Conservation (phyloP, 1,140 invertebrate genomes). For the Drusus annulatus region DNA sequence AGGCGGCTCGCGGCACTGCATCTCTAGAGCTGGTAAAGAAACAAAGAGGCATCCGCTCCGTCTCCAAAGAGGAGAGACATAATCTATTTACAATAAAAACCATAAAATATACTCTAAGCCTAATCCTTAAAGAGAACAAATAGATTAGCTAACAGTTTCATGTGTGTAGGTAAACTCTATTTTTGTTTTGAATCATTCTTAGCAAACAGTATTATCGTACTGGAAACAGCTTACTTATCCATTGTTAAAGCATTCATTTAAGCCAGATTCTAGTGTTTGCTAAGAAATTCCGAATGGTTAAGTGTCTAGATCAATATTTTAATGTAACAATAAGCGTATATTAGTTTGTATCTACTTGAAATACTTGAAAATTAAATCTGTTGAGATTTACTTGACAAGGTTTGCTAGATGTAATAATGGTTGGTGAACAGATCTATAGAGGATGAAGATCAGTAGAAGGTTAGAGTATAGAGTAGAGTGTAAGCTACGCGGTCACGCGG, state of each 20-base stretch:
- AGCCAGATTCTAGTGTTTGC: slow-evolving; percentile 11
- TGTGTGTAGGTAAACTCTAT: slow-evolving; percentile 2
- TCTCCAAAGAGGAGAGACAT: neutral
- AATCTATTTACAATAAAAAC: slow-evolving; percentile 33
- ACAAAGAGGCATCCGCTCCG: neutral
- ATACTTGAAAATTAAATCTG: neutral
- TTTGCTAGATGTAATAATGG: slow-evolving; percentile 28
- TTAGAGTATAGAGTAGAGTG: slow-evolving; percentile 56
- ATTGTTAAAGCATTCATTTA: neutral
- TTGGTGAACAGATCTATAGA: slow-evolving; percentile 21
- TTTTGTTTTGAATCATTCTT: slow-evolving; percentile 8
- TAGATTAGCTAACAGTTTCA: slow-evolving; percentile 3
- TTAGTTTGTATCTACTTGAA: slow-evolving; percentile 4
- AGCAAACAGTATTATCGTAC: slow-evolving; percentile 2
- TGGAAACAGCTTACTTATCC: neutral
- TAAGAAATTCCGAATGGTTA: slow-evolving; percentile 13
- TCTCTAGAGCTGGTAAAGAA: too few species aligned
- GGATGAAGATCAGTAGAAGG: slow-evolving; percentile 51
- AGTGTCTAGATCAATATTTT: slow-evolving; percentile 10
- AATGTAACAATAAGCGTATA: neutral
- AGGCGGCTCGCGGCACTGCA: too few species aligned
- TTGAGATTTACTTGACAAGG: neutral
- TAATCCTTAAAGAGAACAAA: slow-evolving; percentile 7
- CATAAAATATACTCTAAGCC: slow-evolving; percentile 12
- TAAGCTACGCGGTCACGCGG: slow-evolving; percentile 43